Evolutionary conservation across 2,888 invertebrate species (phyloP).

Genomic region (Tenthredo distinguenda): DNA sequence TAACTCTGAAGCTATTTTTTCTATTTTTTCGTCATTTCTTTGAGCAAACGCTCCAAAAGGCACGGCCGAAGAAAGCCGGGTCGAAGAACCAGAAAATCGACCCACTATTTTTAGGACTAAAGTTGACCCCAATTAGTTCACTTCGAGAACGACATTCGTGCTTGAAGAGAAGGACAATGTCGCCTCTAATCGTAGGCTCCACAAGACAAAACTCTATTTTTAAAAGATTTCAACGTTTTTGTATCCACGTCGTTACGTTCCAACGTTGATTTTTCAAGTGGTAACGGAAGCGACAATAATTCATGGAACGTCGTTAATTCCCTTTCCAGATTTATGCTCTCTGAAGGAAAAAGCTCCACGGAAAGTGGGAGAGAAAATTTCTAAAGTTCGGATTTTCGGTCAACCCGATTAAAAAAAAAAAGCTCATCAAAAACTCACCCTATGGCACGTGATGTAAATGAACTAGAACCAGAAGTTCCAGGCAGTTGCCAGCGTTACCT

Average conservation of each 20-base stretch:
- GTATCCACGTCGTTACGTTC: not conserved
- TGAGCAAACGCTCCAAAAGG: not conserved
- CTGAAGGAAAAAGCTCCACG: conserved; percentile 51
- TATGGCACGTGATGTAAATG: conserved; percentile 93
- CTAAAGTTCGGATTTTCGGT: not conserved
- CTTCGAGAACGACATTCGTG: conserved; percentile 23
- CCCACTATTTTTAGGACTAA: not conserved
- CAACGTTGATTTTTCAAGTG: not conserved
- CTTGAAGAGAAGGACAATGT: not conserved
- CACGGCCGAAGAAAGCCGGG: not conserved
- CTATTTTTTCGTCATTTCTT: not conserved
- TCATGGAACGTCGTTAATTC: not conserved
- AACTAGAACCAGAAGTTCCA: conserved; percentile 91
- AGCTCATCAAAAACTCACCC: conserved; percentile 71
- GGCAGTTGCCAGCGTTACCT: conserved; percentile 91
- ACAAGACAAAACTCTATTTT: conserved; percentile 7
- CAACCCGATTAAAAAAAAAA: conserved; percentile 24
- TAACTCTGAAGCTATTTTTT: not conserved
- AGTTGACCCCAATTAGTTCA: conserved; percentile 45
- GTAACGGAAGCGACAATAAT: conserved; percentile 3
- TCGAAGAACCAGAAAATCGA: conserved; percentile 10
- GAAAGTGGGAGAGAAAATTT: not conserved
- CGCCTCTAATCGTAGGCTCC: not conserved
- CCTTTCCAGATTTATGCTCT: not conserved
- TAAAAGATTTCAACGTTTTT: not conserved